Evolutionary conservation across 2,888 invertebrate genomes (phyloP).

Genomic region (Amblyjoppa fuscipennis): DNA sequence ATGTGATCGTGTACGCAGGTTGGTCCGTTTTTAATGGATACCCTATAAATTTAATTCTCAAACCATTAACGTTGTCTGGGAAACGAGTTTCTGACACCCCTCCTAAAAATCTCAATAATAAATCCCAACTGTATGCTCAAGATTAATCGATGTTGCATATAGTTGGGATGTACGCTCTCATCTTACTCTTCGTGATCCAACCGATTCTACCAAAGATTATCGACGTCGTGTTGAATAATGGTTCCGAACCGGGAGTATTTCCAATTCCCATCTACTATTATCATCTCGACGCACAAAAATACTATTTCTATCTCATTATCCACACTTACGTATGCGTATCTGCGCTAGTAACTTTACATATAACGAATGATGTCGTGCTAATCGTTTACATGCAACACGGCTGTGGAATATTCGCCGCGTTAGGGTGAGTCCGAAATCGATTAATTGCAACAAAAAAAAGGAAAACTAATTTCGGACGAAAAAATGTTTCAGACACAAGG

Average conservation of each 20-base stretch:
- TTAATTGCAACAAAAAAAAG: neutral
- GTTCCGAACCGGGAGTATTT: constrained; percentile 17
- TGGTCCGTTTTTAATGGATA: neutral
- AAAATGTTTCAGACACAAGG: neutral
- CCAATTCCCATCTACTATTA: constrained; percentile 22
- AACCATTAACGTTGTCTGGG: too few relatives aligned
- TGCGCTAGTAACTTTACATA: too few relatives aligned
- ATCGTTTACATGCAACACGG: neutral
- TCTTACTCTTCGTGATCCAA: constrained; percentile 1
- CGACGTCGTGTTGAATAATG: constrained; percentile 12
- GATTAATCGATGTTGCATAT: constrained; percentile 2
- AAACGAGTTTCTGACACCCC: too few relatives aligned
- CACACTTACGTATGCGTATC: too few relatives aligned
- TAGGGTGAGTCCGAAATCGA: neutral
- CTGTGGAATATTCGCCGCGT: constrained; percentile 16
- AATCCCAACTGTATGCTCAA: constrained; percentile 1
- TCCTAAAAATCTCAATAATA: too few relatives aligned
- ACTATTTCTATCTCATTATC: too few relatives aligned
- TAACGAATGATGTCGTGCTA: too few relatives aligned
- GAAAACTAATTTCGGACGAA: too few relatives aligned
- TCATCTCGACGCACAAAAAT: neutral
- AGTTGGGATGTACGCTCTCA: neutral
- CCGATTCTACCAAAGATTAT: constrained; percentile 25
- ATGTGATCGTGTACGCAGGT: constrained; percentile 46
- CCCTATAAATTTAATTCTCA: too few relatives aligned